Base-by-base conservation (phyloP, 2,113 vertebrate species). In the Ptilonorhynchus violaceus region DNA sequence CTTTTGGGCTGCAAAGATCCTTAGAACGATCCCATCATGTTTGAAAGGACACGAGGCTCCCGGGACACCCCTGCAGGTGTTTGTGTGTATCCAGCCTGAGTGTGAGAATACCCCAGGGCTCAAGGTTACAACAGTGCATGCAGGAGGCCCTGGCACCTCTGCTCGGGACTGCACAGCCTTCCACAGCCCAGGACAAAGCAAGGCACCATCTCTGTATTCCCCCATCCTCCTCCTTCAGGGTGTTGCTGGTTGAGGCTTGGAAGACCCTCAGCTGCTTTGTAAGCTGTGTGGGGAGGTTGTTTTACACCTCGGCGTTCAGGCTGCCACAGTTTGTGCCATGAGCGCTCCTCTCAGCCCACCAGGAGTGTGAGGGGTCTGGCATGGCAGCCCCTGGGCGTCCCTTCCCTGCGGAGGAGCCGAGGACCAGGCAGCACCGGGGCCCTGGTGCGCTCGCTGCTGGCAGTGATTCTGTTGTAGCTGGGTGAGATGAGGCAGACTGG, bases 31-130 rank as follows among this genome's bases (percentile, higher is more conserved):
- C 59, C 85, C 46, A 10, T 39, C 0, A 1, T 23, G 33, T 58
- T 13, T 58, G 67, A 67, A 73, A 83, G 35, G 74, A 31, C n/a
- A n/a, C 0, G 2, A 53, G 50, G 47, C 55, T 88, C 33, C 72
- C 2, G 6, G 67, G 25, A 68, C 44, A 53, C 31, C 16, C 0
- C 0, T 59, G 55, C 49, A 67, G 67, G 67, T 0, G 0, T 56
- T 76, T 19, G 33, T 52, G 70, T 44, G n/a, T 75, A 27, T 23
- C n/a, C 74, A 66, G 78, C 23, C 72, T 42, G 5, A 8, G 12
- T 15, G 44, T 76, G 58, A 46, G 53, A 62, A 46, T 14, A 37
- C 12, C 15, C 44, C 44, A 22, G 47, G 11, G 35, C 27, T 2
- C 11, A 49, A 79, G 52, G 62, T 12, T 22, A 41, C 44, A 35